A percentile compares a stretch with the other conserved stretches of the same genome.
Conservation (phyloP, 2,113 vertebrate species). For the Etia nguti region DNA sequence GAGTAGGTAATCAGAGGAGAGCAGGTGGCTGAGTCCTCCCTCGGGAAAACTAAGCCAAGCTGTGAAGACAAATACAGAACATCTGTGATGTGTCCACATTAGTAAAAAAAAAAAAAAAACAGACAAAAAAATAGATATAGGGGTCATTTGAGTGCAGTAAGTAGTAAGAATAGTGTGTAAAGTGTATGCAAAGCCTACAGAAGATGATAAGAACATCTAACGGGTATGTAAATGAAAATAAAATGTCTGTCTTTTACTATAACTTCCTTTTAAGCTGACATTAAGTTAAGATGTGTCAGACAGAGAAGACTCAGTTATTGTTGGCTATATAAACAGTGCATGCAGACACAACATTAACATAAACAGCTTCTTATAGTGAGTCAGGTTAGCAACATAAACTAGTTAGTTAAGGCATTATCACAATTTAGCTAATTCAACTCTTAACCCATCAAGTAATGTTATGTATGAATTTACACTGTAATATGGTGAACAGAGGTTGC, state of each 20-base stretch:
- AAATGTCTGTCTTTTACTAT: neutral
- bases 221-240: neutral
- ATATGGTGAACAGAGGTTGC: neutral
- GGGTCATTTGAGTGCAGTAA: neutral
- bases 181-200: neutral
- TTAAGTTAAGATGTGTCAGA: neutral
- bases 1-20: constrained; percentile 46
- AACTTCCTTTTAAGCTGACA: neutral
- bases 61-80: constrained; percentile 13
- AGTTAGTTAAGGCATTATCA: neutral
- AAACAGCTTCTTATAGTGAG: neutral
- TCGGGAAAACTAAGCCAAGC: neutral
- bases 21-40: constrained; percentile 40
- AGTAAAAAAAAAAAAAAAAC: neutral
- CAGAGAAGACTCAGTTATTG: neutral
- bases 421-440: neutral
- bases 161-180: neutral
- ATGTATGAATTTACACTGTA: neutral
- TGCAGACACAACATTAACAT: neutral
- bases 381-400: neutral
- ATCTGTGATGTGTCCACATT: constrained; percentile 1
- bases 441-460: neutral
- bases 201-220: neutral
- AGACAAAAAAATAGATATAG: neutral
- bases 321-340: neutral